Conservation (phyloP, 2,113 vertebrate genomes). For the Ammodytes dubius region DNA sequence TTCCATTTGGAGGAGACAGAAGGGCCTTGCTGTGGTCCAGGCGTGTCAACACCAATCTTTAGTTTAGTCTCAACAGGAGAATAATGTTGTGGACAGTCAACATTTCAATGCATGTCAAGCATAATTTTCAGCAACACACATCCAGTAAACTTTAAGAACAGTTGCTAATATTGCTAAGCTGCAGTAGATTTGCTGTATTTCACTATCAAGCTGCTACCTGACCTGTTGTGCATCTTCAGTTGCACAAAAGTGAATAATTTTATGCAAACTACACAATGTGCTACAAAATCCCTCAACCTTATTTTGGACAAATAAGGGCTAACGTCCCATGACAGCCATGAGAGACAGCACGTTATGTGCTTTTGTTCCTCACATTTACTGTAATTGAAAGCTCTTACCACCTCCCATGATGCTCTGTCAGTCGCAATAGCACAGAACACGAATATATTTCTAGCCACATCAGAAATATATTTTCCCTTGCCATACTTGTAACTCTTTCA, state of each 20-base stretch:
- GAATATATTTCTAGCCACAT: conserved; percentile 45
- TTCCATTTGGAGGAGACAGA: too few species aligned
- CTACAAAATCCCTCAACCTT: neutral
- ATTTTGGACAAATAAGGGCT: neutral
- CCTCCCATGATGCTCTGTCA: conserved; percentile 18
- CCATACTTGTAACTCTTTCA: conserved; percentile 33
- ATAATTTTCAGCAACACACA: too few species aligned
- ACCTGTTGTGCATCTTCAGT: neutral
- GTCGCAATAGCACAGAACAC: conserved; percentile 19
- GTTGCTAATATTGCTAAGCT: neutral
- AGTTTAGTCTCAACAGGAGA: too few species aligned
- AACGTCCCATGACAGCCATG: neutral
- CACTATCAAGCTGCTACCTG: conserved; percentile 29
- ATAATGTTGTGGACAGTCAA: too few species aligned
- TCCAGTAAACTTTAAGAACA: too few species aligned
- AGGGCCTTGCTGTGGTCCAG: too few species aligned
- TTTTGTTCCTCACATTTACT: conserved; percentile 13
- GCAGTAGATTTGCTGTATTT: neutral
- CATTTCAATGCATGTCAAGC: too few species aligned
- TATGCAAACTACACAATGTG: neutral
- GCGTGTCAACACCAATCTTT: too few species aligned
- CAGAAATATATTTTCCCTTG: conserved; percentile 4
- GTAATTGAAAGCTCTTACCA: conserved; percentile 38
- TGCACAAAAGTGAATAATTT: too few species aligned
- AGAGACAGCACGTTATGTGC: conserved; percentile 12